phyloP scores from a whole-genome alignment of 2,888 invertebrate genomes.

The Anodontia alba region DNA sequence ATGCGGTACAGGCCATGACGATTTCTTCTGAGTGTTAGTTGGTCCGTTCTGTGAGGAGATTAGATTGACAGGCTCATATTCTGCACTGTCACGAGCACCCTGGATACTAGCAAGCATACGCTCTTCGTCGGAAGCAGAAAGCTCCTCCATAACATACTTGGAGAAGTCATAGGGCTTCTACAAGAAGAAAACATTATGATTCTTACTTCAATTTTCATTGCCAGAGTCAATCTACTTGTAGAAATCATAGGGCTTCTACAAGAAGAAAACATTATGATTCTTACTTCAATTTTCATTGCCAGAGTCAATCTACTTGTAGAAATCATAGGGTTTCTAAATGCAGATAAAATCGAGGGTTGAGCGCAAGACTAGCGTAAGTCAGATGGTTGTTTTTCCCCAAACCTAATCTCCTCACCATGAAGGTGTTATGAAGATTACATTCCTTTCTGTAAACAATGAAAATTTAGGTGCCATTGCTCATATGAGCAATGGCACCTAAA shows the following conservation, averaged over 20 bases:
- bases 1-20: conserved; percentile 20
- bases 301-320: conserved; percentile 75
- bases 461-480: too few species aligned
- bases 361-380: too few species aligned
- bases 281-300: too few species aligned
- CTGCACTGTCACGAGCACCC: conserved; percentile 65
- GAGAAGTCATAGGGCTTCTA: conserved; percentile 79
- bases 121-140: conserved; percentile 82
- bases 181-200: background rate
- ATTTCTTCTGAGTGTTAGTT: background rate
- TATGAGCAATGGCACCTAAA: too few species aligned
- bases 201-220: too few species aligned
- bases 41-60: conserved; percentile 27
- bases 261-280: background rate
- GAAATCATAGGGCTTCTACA: conserved; percentile 77
- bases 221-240: too few species aligned
- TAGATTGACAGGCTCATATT: conserved; percentile 62
- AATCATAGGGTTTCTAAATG: too few species aligned
- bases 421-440: too few species aligned
- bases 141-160: conserved; percentile 76
- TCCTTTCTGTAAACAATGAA: too few species aligned
- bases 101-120: conserved; percentile 81
- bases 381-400: too few species aligned
- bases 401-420: too few species aligned
- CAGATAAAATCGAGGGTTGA: too few species aligned